A percentile compares a stretch with the other conserved stretches of the same genome.
Evolutionary conservation across 2,113 vertebrate genomes (phyloP).

Genomic region (Mobula hypostoma): DNA sequence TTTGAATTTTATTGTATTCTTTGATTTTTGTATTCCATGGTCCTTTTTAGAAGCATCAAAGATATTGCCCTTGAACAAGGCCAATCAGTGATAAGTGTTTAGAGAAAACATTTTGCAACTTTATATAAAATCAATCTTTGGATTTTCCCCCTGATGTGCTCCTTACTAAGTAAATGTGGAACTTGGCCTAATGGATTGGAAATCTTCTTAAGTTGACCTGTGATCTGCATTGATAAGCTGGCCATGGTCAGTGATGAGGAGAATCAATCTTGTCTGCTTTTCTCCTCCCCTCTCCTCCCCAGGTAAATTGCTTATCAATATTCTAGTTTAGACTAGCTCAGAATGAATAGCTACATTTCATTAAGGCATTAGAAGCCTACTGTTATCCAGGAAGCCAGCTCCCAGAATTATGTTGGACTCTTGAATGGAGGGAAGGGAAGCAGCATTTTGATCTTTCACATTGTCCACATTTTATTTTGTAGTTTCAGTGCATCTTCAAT

Average conservation of each 20-base stretch:
- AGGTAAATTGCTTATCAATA: background rate
- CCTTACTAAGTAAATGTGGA: background rate
- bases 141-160: too few relatives aligned
- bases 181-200: background rate
- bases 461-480: background rate
- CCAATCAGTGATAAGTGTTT: background rate
- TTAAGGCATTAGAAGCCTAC: background rate
- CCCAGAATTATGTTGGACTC: background rate
- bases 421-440: background rate
- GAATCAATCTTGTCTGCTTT: background rate
- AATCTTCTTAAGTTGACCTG: background rate
- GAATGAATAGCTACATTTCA: background rate
- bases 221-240: background rate
- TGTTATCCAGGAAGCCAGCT: background rate
- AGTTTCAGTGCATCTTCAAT: background rate
- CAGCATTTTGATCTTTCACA: background rate
- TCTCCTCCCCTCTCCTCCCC: background rate
- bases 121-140: background rate
- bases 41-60: background rate
- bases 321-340: background rate
- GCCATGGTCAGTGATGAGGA: background rate
- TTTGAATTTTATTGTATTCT: background rate
- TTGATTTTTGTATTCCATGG: background rate
- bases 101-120: background rate
- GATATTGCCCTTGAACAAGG: background rate